Evolutionary conservation across 2,113 vertebrate genomes (phyloP).

Genomic region (Lates calcarifer): DNA sequence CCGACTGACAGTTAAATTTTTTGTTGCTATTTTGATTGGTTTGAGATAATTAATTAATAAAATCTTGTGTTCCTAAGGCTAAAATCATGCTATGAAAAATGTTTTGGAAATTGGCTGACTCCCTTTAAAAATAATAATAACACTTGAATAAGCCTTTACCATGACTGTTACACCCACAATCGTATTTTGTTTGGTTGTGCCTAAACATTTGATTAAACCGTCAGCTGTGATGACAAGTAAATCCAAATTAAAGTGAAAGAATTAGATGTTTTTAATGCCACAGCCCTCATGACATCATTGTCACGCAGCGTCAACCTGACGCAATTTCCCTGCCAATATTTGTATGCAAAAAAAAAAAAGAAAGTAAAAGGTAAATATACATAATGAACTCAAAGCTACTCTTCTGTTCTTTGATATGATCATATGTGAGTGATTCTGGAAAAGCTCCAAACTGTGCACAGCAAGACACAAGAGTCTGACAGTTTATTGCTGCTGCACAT

Average conservation of each 20-base stretch:
- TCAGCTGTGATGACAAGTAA: too few relatives aligned
- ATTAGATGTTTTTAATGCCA: too few relatives aligned
- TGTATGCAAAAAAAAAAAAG: too few relatives aligned
- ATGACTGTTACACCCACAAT: too few relatives aligned
- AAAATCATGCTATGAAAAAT: neutral
- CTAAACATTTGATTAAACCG: too few relatives aligned
- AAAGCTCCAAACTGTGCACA: conserved; percentile 10
- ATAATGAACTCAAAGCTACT: neutral
- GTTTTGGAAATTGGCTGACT: neutral
- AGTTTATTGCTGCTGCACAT: neutral
- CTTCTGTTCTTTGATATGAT: neutral
- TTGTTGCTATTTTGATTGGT: neutral
- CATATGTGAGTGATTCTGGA: conserved; percentile 2
- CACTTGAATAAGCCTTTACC: too few relatives aligned
- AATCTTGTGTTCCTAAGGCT: neutral
- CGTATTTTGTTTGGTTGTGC: too few relatives aligned
- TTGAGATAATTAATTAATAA: neutral
- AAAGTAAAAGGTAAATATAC: neutral
- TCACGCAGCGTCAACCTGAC: too few relatives aligned
- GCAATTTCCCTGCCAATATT: too few relatives aligned
- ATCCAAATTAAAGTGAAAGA: too few relatives aligned
- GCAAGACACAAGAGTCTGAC: neutral
- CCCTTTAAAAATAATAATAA: too few relatives aligned
- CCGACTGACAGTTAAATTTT: neutral
- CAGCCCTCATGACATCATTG: too few relatives aligned